Percentiles rank a stretch among this genome's conserved stretches.
These are phyloP conservation scores for Cataglyphis cursor DNA, from an alignment of 2,888 invertebrate species.

Conservation along the genomic window DNA sequence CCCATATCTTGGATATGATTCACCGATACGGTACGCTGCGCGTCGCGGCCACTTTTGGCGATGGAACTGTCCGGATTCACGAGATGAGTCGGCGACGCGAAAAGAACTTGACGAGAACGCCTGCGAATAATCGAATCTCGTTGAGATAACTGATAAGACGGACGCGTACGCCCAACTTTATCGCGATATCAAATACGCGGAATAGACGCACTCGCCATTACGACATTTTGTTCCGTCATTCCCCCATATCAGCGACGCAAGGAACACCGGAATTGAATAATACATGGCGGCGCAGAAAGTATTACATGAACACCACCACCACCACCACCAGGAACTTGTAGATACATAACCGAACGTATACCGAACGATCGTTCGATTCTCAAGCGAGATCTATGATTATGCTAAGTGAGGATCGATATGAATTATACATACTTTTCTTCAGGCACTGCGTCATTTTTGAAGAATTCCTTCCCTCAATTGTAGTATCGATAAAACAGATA, in stretches of 20 bases:
- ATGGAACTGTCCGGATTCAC: slow-evolving; percentile 4
- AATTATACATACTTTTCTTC: slow-evolving; percentile 67
- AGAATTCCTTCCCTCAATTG: neutral
- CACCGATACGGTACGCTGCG: slow-evolving; percentile 74
- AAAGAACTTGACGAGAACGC: slow-evolving; percentile 18
- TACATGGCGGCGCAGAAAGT: slow-evolving; percentile 46
- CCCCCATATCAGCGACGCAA: slow-evolving; percentile 10
- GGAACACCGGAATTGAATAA: slow-evolving; percentile 60
- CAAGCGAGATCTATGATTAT: slow-evolving; percentile 24
- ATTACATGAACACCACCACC: slow-evolving; percentile 58
- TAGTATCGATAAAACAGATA: slow-evolving; percentile 22
- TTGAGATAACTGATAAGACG: slow-evolving; percentile 65
- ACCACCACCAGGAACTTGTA: slow-evolving; percentile 49
- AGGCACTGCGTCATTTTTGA: slow-evolving; percentile 70
- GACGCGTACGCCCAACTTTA: slow-evolving; percentile 75
- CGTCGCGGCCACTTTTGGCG: slow-evolving; percentile 39
- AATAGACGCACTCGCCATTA: slow-evolving; percentile 84
- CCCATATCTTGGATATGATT: slow-evolving; percentile 78
- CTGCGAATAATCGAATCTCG: slow-evolving; percentile 32
- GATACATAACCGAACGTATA: slow-evolving; percentile 24
- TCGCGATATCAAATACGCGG: slow-evolving; percentile 80
- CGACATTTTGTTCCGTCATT: slow-evolving; percentile 72
- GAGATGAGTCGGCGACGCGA: slow-evolving; percentile 12
- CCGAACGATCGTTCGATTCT: slow-evolving; percentile 1
- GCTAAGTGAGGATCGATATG: slow-evolving; percentile 6